A percentile compares a stretch with the other conserved stretches of the same genome.
Evolutionary conservation across 2,888 invertebrate genomes (phyloP).

Genomic region (Zygothrica quintamaculata): DNA sequence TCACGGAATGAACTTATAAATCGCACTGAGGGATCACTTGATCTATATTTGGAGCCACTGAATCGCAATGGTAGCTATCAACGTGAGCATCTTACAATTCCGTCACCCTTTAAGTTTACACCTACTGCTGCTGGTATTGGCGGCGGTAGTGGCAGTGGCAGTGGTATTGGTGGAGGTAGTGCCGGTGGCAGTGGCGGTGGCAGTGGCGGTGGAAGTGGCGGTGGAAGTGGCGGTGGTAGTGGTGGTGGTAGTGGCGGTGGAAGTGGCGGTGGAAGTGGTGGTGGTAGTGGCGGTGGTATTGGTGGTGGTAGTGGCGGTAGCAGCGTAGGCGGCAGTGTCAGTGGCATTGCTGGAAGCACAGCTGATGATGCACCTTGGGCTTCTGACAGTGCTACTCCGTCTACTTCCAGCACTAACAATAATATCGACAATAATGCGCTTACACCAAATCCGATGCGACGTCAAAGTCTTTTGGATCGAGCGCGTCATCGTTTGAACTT

Average conservation of each 20-base stretch:
- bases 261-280: neutral
- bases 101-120: neutral
- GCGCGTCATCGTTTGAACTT: conserved; percentile 32
- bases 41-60: conserved; percentile 54
- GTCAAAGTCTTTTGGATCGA: conserved; percentile 33
- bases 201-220: neutral
- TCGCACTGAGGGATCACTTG: conserved; percentile 50
- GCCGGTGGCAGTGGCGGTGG: conserved; percentile 4
- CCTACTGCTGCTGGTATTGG: neutral
- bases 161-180: neutral
- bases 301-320: too few species aligned
- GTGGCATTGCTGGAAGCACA: neutral
- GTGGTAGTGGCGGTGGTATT: conserved; percentile 4
- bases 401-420: conserved; percentile 14
- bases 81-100: conserved; percentile 11
- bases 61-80: conserved; percentile 69
- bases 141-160: too few species aligned
- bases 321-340: too few species aligned
- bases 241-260: conserved; percentile 1
- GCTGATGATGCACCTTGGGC: conserved; percentile 35
- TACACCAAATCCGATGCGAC: conserved; percentile 28
- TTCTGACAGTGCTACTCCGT: conserved; percentile 1
- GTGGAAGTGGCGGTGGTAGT: neutral
- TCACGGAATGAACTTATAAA: conserved; percentile 58
- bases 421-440: conserved; percentile 17